Evolutionary conservation across 92 coral and sea anemone species (phyloP), one percentile per base, ranked within the genome.

Genomic region (Anthopleura xanthogrammica): DNA sequence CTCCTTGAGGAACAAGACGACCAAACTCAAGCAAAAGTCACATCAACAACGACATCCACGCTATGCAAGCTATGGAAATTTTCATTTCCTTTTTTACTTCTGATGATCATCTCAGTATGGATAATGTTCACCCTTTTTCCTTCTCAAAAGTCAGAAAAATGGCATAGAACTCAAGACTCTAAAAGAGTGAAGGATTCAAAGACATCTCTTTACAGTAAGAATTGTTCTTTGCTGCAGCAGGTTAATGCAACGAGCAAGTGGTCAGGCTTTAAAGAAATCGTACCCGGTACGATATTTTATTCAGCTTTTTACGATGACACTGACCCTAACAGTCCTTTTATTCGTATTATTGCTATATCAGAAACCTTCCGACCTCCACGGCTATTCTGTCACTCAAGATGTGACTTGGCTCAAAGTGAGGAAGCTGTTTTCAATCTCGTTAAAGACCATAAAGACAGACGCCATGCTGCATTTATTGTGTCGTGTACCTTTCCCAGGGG

Each of bases 381-480:
- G 16, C 13, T 85, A 54, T 79, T 66, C 23, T 85, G 88, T 68
- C 88, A 85, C 62, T 85, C 83, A 12, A 55, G 76, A 46, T 85
- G 83, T 58, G 88, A 85, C 40, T 36, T n/a, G 3, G 20, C 46
- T 11, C 36, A 29, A 57, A 85, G 73, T 3, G 78, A 85, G 57
- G 83, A 65, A 52, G 88, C 88, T 0, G 56, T 36, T 12, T 78
- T 77, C 46, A 66, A 85, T 52, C 73, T 85, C 16, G 76, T 73
- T 10, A 19, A 29, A 8, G 77, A 52, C 3, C 83, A 85, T 24
- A 85, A 85, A 56, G 42, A 57, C 11, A 64, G 88, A 55, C 52
- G 88, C 24, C 88, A 85, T 82, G 93, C 91, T 41, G 87, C 91
- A 75, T 90, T 84, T 39, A 88, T 88, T 72, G 87, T 79, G 22